These are phyloP conservation scores for Gadus macrocephalus DNA, from an alignment of 2,113 vertebrate species.

Conservation along the genomic window DNA sequence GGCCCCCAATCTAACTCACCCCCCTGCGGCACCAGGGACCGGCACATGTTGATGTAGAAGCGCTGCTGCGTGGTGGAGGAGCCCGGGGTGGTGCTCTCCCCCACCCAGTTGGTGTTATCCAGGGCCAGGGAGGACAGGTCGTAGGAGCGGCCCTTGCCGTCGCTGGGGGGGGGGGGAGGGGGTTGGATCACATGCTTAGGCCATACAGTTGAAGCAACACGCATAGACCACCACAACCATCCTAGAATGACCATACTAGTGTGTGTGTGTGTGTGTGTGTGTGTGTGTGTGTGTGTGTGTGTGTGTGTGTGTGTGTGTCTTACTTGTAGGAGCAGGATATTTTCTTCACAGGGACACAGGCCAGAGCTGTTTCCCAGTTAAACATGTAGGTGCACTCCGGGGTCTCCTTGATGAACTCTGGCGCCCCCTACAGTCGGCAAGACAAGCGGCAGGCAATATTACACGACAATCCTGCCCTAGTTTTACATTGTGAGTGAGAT, in stretches of 20 bases:
- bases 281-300: too few species aligned
- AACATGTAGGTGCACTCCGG: constrained; percentile 91
- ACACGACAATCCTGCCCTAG: too few species aligned
- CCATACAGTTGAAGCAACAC: background rate
- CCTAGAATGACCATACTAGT: too few species aligned
- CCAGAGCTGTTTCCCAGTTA: constrained; percentile 84
- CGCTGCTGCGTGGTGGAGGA: constrained; percentile 46
- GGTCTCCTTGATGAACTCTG: constrained; percentile 87
- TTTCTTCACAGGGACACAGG: constrained; percentile 82
- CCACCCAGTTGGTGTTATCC: constrained; percentile 84
- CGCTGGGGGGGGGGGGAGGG: constrained; percentile 65
- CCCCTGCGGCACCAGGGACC: constrained; percentile 78
- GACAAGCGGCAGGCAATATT: too few species aligned
- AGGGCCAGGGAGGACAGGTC: constrained; percentile 86
- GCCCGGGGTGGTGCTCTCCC: constrained; percentile 39
- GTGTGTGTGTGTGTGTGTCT: constrained; percentile 27
- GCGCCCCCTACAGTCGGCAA: constrained; percentile 62
- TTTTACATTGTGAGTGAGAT: too few species aligned
- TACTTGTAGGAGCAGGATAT: constrained; percentile 89
- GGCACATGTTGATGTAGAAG: constrained; percentile 91
- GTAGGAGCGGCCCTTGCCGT: constrained; percentile 77
- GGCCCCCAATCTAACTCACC: constrained; percentile 51
- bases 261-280: too few species aligned
- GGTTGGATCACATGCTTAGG: background rate
- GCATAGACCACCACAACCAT: background rate